phyloP scores from a whole-genome alignment of 2,797 vertebrate species.

The Chromis chromis region DNA sequence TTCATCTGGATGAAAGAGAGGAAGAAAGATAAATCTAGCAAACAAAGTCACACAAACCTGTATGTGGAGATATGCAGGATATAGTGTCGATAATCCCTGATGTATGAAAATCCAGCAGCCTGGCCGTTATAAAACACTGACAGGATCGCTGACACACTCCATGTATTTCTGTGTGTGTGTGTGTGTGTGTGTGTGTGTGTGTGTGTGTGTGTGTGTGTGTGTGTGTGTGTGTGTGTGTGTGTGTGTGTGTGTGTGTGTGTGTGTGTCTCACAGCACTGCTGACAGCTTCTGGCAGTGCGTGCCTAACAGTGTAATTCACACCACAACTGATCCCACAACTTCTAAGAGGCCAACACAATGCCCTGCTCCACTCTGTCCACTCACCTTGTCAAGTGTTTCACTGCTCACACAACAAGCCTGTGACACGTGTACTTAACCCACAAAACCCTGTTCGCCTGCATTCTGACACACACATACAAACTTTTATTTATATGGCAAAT shows the following conservation, averaged over 20 bases:
- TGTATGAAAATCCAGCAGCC: slow-evolving; percentile 6
- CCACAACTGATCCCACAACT: slow-evolving; percentile 19
- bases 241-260: slow-evolving; percentile 4
- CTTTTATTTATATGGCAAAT: background rate
- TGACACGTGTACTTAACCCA: background rate
- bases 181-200: slow-evolving; percentile 21
- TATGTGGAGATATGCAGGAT: background rate
- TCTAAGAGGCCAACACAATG: slow-evolving; percentile 25
- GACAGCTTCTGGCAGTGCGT: slow-evolving; percentile 36
- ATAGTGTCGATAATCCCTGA: background rate
- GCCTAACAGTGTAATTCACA: slow-evolving; percentile 34
- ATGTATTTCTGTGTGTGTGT: slow-evolving; percentile 22
- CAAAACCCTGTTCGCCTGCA: background rate
- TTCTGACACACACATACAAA: background rate
- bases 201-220: too few species aligned
- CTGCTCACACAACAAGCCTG: slow-evolving; percentile 7
- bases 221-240: background rate
- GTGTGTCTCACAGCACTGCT: slow-evolving; percentile 8
- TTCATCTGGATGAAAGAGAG: slow-evolving; percentile 28
- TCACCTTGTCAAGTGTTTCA: slow-evolving; percentile 18
- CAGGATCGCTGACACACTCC: slow-evolving; percentile 10
- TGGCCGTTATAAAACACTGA: background rate
- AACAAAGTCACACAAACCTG: background rate
- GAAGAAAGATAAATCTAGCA: slow-evolving; percentile 11
- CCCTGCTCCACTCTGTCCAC: slow-evolving; percentile 14